A percentile compares a stretch with the other conserved stretches of the same genome.
These are phyloP conservation scores for Pangasius djambal DNA, from an alignment of 2,797 vertebrate species.

Conservation along the genomic window DNA sequence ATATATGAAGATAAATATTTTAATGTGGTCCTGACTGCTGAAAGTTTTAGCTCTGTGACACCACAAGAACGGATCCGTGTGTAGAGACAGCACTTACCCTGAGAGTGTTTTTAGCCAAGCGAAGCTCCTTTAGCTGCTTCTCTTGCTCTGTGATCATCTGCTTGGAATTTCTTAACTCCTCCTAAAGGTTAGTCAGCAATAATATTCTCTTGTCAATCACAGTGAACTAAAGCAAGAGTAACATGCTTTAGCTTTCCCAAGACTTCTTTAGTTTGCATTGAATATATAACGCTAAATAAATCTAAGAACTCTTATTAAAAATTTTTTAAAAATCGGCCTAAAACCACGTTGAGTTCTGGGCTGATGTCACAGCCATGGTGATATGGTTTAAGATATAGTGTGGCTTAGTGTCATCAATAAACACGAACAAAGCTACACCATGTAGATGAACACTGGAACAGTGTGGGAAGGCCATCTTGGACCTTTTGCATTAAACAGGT, in stretches of 20 bases:
- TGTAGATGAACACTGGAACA: background rate
- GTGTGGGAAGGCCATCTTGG: background rate
- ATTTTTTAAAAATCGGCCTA: background rate
- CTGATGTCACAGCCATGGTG: background rate
- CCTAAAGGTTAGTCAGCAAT: constrained; percentile 18
- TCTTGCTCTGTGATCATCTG: constrained; percentile 13
- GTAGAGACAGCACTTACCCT: constrained; percentile 8
- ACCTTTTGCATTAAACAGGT: background rate
- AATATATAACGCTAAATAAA: background rate
- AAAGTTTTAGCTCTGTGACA: background rate
- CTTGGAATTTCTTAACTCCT: constrained; percentile 15
- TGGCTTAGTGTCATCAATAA: background rate
- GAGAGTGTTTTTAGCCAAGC: constrained; percentile 12
- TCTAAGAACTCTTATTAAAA: background rate
- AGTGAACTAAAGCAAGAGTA: background rate
- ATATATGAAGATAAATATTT: background rate
- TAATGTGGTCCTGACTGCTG: background rate
- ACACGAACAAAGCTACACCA: background rate
- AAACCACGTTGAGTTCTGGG: background rate
- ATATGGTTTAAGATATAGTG: background rate
- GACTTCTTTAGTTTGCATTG: background rate
- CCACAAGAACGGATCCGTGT: background rate
- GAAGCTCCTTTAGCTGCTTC: constrained; percentile 38
- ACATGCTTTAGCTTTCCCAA: background rate
- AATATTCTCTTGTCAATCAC: background rate